Base-by-base conservation (phyloP, 2,113 vertebrate genomes). In the Lepisosteus oculatus region DNA sequence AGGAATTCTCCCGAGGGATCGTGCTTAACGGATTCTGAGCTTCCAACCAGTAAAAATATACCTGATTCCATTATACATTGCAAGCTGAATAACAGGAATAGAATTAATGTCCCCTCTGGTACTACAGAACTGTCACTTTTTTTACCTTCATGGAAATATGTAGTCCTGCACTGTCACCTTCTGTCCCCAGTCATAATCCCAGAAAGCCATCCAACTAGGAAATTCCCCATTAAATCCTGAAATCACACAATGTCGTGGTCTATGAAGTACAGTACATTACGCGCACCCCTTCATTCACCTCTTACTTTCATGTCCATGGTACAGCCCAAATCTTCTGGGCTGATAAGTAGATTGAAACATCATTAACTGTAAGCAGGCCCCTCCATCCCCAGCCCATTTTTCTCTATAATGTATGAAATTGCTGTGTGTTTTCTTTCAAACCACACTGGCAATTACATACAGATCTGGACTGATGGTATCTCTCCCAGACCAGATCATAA, bases 11-110 rank as follows among this genome's bases (percentile, higher is more conserved):
- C 9, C 5, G 47, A 5, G 5, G 5, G 47, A 9, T 29, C 12
- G 43, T n/a, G 41, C 8, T 44, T 59, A 71, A 51, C 62, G 69
- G 69, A 29, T 7, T 9, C 55, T 43, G 9, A 14, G 41, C 68
- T 55, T 43, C 11, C 51, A 47, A 47, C 45, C 65, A 68, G 65
- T 55, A 17, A 59, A 68, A 68, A 72, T 66, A 66, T 44, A 47
- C 29, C 29, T 29, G 29, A 29, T 29, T 29, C 29, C 29, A 29
- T 29, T 29, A 29, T 29, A 29, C 29, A 29, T 29, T 29, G 29
- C 41, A 67, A 56, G 29, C 8, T 66, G n/a, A 54, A 51, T 67
- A 43, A 55, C 47, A 41, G 29, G 51, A 64, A 72, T 17, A 43
- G 55, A 65, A 55, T 68, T 11, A 68, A 62, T 51, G 45, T 14